Evolutionary conservation across 2,113 vertebrate genomes (phyloP).

Genomic region (Craseonycteris thonglongyai): DNA sequence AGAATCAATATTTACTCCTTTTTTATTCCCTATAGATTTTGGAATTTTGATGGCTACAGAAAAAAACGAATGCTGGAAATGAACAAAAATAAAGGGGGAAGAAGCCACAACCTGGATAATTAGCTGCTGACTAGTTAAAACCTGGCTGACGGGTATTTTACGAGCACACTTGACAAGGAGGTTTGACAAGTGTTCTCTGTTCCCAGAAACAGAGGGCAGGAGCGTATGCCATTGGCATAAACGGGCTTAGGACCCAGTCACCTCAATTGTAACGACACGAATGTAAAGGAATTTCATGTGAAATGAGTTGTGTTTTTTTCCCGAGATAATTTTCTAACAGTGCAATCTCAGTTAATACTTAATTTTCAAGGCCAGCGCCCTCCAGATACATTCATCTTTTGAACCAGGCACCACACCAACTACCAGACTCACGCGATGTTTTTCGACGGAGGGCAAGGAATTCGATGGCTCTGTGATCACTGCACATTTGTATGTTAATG

Average conservation of each 20-base stretch:
- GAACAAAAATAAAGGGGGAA: neutral
- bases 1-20: neutral
- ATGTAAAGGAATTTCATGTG: neutral
- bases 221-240: neutral
- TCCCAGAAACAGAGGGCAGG: neutral
- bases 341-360: slow-evolving; percentile 64
- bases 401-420: neutral
- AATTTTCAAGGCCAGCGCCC: slow-evolving; percentile 65
- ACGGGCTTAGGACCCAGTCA: neutral
- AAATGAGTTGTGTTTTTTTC: neutral
- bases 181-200: neutral
- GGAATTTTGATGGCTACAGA: neutral
- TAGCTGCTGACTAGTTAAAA: neutral
- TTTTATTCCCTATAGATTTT: neutral
- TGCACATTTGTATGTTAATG: slow-evolving; percentile 76
- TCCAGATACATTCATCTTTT: slow-evolving; percentile 49
- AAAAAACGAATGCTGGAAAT: neutral
- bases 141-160: neutral
- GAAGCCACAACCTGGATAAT: neutral
- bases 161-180: neutral
- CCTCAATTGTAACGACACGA: neutral
- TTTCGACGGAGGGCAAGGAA: slow-evolving; percentile 55
- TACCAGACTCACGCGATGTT: slow-evolving; percentile 68
- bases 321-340: slow-evolving; percentile 50
- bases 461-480: slow-evolving; percentile 58